Evolutionary conservation across 2,888 invertebrate genomes (phyloP), one percentile per base, ranked within the genome.

Genomic region (Lasioglossum villosulum): DNA sequence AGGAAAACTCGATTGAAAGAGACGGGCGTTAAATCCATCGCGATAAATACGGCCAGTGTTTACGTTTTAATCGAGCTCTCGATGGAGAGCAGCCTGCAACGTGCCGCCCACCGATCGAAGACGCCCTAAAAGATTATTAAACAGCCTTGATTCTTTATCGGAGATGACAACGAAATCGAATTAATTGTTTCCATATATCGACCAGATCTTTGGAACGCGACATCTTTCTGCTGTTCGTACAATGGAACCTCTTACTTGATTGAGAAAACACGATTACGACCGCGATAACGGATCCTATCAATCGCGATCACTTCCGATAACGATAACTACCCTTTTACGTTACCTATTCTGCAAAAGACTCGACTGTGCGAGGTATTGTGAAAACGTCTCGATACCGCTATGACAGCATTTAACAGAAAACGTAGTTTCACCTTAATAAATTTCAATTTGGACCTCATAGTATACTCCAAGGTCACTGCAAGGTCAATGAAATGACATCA

Each of bases 51-150:
- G 4, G 63, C 6, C 12, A 30, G 14, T 63, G 30, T 63, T 63
- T 30, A 63, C 63, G 63, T 63, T 63, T 63, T 30, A 63, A 63
- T 63, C 63, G 63, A 27, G 63, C 63, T 63, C 16, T 2, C 30
- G 63, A 16, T 30, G 16, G 30, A 30, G n/a, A 5, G 52, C 52
- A 63, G 63, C 30, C 30, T 27, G 16, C 30, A 63, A 2, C 16
- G 52, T 52, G 8, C 23, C 63, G 63, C 63, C 63, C 63, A 63
- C 30, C 30, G 63, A 63, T 16, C 63, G 63, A 63, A 63, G 63
- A 63, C 63, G 63, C 63, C 63, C 63, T 30, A 30, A 16, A 63
- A 30, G 63, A 63, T 63, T 30, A 63, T 63, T 16, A 30, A 30
- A 14, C 63, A 1, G 6, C 63, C 63, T 63, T 63, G 63, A 14